Evolutionary conservation across 2,797 vertebrate species (phyloP).

Genomic region (Typhlichthys subterraneus): DNA sequence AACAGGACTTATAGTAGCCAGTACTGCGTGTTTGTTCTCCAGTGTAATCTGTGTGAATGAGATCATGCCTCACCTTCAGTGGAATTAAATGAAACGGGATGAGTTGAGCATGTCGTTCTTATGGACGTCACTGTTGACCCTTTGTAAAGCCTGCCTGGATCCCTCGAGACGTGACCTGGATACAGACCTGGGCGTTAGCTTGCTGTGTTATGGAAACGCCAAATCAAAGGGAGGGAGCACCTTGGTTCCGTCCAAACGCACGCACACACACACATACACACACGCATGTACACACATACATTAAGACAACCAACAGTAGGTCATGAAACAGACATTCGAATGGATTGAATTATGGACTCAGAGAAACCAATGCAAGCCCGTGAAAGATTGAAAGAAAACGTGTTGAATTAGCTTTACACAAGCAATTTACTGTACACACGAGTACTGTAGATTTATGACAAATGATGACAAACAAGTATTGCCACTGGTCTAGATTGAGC

Average conservation of each 20-base stretch:
- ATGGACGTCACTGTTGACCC: conserved; percentile 18
- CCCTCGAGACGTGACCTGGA: conserved; percentile 19
- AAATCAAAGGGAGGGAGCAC: conserved; percentile 35
- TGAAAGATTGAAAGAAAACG: too few relatives aligned
- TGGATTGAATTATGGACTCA: neutral
- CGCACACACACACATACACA: conserved; percentile 4
- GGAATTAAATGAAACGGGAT: conserved; percentile 27
- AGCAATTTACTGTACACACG: too few relatives aligned
- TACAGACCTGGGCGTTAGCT: conserved; percentile 4
- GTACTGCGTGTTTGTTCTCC: conserved; percentile 34
- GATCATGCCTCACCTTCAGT: conserved; percentile 53
- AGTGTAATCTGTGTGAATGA: conserved; percentile 42
- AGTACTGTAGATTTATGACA: too few relatives aligned
- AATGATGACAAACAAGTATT: too few relatives aligned
- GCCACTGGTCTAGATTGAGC: too few relatives aligned
- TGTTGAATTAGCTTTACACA: too few relatives aligned
- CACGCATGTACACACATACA: conserved; percentile 9
- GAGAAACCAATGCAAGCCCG: neutral
- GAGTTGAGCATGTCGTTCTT: conserved; percentile 37
- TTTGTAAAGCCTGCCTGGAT: conserved; percentile 4
- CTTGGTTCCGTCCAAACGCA: conserved; percentile 20
- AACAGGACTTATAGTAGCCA: conserved; percentile 29
- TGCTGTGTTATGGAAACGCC: conserved; percentile 58
- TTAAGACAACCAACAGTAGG: neutral
- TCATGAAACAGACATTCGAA: too few relatives aligned